Evolutionary conservation across 2,797 vertebrate species (phyloP).

Genomic region (Sus cebifrons): DNA sequence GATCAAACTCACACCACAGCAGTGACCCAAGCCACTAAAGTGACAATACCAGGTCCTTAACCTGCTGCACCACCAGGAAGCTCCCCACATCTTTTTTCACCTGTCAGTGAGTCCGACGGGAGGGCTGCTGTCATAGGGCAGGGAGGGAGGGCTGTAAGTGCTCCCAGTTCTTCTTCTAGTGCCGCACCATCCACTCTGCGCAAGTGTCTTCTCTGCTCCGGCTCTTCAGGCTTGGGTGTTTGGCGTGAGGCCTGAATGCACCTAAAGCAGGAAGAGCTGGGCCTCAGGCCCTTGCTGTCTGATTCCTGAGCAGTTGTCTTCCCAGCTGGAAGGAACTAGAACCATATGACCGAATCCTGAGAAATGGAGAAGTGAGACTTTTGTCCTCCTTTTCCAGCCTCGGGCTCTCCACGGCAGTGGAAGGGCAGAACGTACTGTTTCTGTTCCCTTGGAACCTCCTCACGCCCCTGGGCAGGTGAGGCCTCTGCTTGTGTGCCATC

Average conservation of each 20-base stretch:
- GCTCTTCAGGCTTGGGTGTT: not conserved
- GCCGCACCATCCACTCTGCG: accelerated
- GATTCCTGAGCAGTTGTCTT: not conserved
- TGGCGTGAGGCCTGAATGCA: not conserved
- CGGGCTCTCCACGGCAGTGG: accelerated
- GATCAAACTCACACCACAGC: too few relatives aligned
- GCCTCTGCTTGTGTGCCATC: not conserved
- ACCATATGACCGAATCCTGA: accelerated
- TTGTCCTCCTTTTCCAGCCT: not conserved
- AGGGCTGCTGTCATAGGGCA: too few relatives aligned
- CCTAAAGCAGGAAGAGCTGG: not conserved
- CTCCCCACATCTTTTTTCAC: not conserved
- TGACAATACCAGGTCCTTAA: too few relatives aligned
- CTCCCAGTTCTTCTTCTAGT: accelerated
- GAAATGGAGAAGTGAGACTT: not conserved
- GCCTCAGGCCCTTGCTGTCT: not conserved
- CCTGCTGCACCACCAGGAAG: too few relatives aligned
- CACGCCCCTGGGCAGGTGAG: not conserved
- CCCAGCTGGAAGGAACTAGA: not conserved
- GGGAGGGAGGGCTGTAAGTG: not conserved
- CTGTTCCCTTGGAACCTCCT: not conserved
- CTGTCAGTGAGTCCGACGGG: not conserved
- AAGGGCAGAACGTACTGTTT: not conserved
- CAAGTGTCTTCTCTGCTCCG: not conserved
- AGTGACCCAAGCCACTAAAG: too few relatives aligned